Conservation (phyloP, 2,888 invertebrate species). For the Boloria euphrosyne region DNA sequence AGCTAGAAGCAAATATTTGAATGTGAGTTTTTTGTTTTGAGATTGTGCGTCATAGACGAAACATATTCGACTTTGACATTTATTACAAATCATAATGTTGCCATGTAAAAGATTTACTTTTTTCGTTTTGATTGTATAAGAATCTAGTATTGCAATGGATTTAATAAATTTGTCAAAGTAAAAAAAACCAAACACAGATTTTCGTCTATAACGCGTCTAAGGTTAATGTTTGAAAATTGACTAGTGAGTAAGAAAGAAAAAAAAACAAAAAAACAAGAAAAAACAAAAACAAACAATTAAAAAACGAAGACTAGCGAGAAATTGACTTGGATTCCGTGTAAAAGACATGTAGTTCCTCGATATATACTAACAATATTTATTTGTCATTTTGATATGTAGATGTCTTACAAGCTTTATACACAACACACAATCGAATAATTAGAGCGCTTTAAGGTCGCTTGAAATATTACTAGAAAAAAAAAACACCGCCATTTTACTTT, state of each 20-base stretch:
- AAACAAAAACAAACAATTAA: slow-evolving; percentile 41
- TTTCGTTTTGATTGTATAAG: too few relatives aligned
- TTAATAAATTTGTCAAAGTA: not conserved
- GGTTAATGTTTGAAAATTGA: slow-evolving; percentile 34
- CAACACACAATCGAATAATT: slow-evolving; percentile 41
- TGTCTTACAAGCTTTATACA: slow-evolving; percentile 55
- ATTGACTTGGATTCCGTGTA: slow-evolving; percentile 26
- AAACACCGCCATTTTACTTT: not conserved
- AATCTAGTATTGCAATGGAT: too few relatives aligned
- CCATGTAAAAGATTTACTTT: too few relatives aligned
- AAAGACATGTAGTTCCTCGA: slow-evolving; percentile 32
- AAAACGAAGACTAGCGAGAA: slow-evolving; percentile 39
- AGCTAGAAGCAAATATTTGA: slow-evolving; percentile 79
- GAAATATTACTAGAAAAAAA: slow-evolving; percentile 30
- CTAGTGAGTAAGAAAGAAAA: slow-evolving; percentile 31
- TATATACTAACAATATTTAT: slow-evolving; percentile 55
- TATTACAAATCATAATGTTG: too few relatives aligned
- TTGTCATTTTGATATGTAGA: slow-evolving; percentile 77
- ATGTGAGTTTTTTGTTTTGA: slow-evolving; percentile 64
- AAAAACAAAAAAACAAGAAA: slow-evolving; percentile 21
- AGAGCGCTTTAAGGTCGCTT: slow-evolving; percentile 17
- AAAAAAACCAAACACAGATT: slow-evolving; percentile 13
- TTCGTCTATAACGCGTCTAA: slow-evolving; percentile 37
- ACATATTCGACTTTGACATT: slow-evolving; percentile 17
- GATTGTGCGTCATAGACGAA: slow-evolving; percentile 40